Evolutionary conservation across 23 tunicate genomes (phyloP), one percentile per base, ranked within the genome.

Genomic region (Halocynthia aurantium): DNA sequence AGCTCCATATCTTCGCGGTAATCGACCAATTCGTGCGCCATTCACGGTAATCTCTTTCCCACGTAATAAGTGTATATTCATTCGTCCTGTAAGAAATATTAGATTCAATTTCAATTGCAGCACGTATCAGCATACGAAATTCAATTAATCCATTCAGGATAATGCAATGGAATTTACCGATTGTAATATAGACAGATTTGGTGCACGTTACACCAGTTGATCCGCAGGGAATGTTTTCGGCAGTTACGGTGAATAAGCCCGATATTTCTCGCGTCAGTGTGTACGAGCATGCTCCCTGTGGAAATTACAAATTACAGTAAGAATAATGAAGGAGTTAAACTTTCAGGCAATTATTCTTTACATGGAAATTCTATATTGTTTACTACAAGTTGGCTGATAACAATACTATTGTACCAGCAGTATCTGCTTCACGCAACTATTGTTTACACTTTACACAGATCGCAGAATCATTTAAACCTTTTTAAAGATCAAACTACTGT

Each of bases 141-240:
- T 73, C 62, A 13, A 68, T 68, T 58, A 13, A 2, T 2, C 63
- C 17, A 1, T 13, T 49, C 17, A 11, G 11, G 31, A 72, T 12
- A 51, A 12, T 72, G 12, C 2, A 57, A 11, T 50, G 52, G 31
- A 40, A 86, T 80, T 71, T 83, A 88, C 95, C 95, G 8, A 88
- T 78, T 51, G 77, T 83, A 50, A 88, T 68, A 72, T 79, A 79
- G 18, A 88, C 82, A 11, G 95, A 88, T 62, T 89, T 89, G 52
- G 96, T 77, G 69, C 96, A 89, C 51, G 86, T 84, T 51, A 84
- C 85, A 10, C 84, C 85, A 11, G 84, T 53, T 19, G 56, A 62
- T 9, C 96, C 96, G 61, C 96, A 89, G 0, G 89, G 85, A 50
- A 89, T 62, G 58, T 89, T 89, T 58, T 89, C 89, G 20, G 83